Evolutionary conservation across 2,888 invertebrate species (phyloP), one percentile per base, ranked within the genome.

Genomic region (Mythimna vitellina): DNA sequence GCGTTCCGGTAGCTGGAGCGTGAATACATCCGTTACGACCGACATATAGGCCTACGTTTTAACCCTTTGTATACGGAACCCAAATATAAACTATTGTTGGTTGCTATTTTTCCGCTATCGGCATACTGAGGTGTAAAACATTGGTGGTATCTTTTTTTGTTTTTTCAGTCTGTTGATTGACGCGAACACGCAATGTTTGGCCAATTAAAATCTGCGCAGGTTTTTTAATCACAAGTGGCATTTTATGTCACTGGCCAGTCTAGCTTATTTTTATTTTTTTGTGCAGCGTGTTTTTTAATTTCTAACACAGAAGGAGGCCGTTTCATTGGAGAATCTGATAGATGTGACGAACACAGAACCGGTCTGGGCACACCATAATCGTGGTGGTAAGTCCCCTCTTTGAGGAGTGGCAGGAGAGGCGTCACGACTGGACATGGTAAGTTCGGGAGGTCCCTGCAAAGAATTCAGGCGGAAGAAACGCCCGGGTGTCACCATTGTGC

Each of bases 111-210:
- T 54, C 60, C 35, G 49, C 32, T 46, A n/a, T 63, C n/a, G 17
- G 9, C 17, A 25, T 65, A 70, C 61, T 38, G 20, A 20, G 51
- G 1, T 66, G 38, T 1, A 64, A 66, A 53, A 70, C 32, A 64
- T n/a, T 56, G 58, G 12, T 7, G 0, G 0, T 38, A 25, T 51
- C 38, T 57, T 32, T n/a, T n/a, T 56, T 67, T 67, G 54, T 80
- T 61, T 49, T 29, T 65, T 25, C 49, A n/a, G 25, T 51, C 20
- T 65, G 60, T 75, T 78, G 57, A 76, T 75, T 80, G 78, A 35
- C 6, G 57, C 25, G 49, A 3, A 53, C 8, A 56, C 10, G n/a
- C 29, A 25, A 25, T 71, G 38, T 77, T 60, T 65, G 60, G 9
- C 8, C 60, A 25, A 25, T 61, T 56, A 61, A 53, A 53, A 53